Evolutionary conservation across 2,113 vertebrate species (phyloP), one percentile per base, ranked within the genome.

Genomic region (Rhinopomastus cyanomelas): DNA sequence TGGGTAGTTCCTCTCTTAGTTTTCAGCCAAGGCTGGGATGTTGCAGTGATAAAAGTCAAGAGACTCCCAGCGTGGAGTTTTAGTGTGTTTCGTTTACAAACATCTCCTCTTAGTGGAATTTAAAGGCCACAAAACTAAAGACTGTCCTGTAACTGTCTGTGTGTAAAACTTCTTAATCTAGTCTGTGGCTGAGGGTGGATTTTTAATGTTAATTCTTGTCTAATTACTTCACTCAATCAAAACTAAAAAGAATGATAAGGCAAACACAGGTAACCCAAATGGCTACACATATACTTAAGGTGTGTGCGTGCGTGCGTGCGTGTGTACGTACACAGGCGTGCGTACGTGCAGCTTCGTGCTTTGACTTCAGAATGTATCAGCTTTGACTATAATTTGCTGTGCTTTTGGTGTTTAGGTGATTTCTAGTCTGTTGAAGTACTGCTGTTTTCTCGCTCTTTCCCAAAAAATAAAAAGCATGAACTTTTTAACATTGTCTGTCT

Each of bases 401-500:
- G 88, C 67, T 95, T 81, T 80, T 95, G 55, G 37, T 79, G 80
- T 95, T 90, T 93, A 95, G 87, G 80, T 73, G 56, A 90, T 90
- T 95, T 90, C 86, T 95, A 90, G 78, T 82, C 64, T 87, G 88
- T 76, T 85, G 29, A 90, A 91, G 49, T 92, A 88, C 67, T 88
- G 85, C 69, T 94, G 61, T 88, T 95, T 91, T 95, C 92, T 94
- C 91, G 90, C 86, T 95, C 77, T 91, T 88, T 49, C 72, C 27
- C 27, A 1, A 65, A 61, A 93, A 95, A 95, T 95, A 94, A 95
- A 95, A 94, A 85, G 93, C 89, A 89, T 93, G 94, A 95, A 79
- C 30, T 73, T 89, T 14, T 62, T 82, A 12, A 64, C 85, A 86
- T 90, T 55, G 90, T 90, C 42, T 93, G 86, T 52, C 73, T 92